A percentile compares a stretch with the other conserved stretches of the same genome.
Conservation (phyloP, 2,888 invertebrate species). For the Campoplex capitator region DNA sequence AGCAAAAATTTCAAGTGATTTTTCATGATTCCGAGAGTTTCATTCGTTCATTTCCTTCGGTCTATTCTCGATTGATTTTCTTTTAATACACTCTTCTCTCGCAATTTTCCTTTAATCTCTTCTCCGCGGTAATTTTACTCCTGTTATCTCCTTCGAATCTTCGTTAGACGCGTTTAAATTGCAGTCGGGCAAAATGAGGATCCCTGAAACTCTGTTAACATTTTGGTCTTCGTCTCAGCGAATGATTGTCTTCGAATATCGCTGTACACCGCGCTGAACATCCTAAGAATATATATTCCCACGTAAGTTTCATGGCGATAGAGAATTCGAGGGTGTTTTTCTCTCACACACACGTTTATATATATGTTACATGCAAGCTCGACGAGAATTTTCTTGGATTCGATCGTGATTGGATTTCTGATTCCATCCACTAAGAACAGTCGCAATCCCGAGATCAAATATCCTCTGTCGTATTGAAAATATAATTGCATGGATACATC, state of each 20-base stretch:
- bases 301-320: slow-evolving; percentile 29
- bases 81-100: slow-evolving; percentile 24
- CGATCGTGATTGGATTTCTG: slow-evolving; percentile 42
- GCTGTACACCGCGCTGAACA: slow-evolving; percentile 28
- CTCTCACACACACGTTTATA: neutral
- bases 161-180: slow-evolving; percentile 68
- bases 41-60: neutral
- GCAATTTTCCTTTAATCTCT: slow-evolving; percentile 3
- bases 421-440: neutral
- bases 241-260: slow-evolving; percentile 32
- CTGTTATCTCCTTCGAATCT: slow-evolving; percentile 67
- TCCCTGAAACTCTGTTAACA: slow-evolving; percentile 34
- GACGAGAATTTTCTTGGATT: slow-evolving; percentile 18
- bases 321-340: neutral
- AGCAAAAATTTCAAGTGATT: neutral
- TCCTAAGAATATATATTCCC: slow-evolving; percentile 57
- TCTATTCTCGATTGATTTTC: neutral
- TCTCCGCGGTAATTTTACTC: slow-evolving; percentile 40
- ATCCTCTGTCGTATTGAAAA: slow-evolving; percentile 44
- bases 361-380: neutral
- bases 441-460: slow-evolving; percentile 9
- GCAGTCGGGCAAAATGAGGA: slow-evolving; percentile 38
- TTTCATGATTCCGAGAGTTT: neutral
- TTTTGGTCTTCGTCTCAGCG: slow-evolving; percentile 34
- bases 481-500: slow-evolving; percentile 36